Percentiles rank a stretch among this genome's conserved stretches.
phyloP scores from a whole-genome alignment of 2,113 vertebrate species.

The Neoarius graeffei region DNA sequence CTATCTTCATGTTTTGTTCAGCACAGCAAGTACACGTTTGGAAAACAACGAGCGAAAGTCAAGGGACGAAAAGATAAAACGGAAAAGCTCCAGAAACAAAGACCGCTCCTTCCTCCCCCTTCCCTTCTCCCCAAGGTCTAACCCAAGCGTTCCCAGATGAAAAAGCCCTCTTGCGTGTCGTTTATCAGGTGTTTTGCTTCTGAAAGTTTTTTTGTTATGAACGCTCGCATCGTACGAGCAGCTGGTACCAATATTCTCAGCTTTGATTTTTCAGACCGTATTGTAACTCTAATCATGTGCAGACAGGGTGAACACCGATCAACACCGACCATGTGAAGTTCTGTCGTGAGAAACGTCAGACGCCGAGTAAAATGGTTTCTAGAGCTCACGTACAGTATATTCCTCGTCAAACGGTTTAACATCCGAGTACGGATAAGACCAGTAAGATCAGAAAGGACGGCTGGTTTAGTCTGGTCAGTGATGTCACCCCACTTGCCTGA shows the following conservation, averaged over 20 bases:
- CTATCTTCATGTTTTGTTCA: constrained; percentile 17
- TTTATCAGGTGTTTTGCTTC: constrained; percentile 50
- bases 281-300: constrained; percentile 15
- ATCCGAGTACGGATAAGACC: neutral
- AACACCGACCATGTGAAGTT: too few relatives aligned
- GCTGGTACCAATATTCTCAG: constrained; percentile 45
- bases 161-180: neutral
- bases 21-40: neutral
- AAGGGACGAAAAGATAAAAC: constrained; percentile 37
- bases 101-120: neutral
- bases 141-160: constrained; percentile 52
- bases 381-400: neutral
- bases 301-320: neutral
- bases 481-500: constrained; percentile 57
- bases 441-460: neutral
- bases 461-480: constrained; percentile 45
- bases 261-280: neutral
- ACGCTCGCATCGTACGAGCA: constrained; percentile 14
- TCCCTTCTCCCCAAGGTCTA: constrained; percentile 54
- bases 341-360: neutral
- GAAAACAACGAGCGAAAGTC: constrained; percentile 14
- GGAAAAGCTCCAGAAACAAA: constrained; percentile 43
- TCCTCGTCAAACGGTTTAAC: neutral
- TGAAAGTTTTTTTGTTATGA: constrained; percentile 41
- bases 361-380: neutral